phyloP scores from a whole-genome alignment of 2,888 invertebrate genomes.

The Oligia latruncula region DNA sequence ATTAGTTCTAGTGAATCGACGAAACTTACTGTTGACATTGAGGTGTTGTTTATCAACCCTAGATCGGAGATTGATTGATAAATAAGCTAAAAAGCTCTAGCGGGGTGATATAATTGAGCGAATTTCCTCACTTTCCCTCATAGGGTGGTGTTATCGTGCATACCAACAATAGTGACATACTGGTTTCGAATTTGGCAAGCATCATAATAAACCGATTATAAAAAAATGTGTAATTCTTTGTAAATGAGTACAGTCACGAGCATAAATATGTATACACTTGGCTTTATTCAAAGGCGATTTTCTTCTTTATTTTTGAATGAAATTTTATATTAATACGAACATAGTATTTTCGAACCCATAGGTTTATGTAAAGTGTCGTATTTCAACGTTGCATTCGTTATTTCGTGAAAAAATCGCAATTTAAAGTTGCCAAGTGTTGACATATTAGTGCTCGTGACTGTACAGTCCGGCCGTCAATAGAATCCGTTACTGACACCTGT shows the following conservation, averaged over 20 bases:
- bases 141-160: constrained; percentile 79
- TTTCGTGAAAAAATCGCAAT: too few species aligned
- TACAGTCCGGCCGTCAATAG: neutral
- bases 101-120: constrained; percentile 87
- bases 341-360: too few species aligned
- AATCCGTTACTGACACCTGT: neutral
- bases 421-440: too few species aligned
- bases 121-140: constrained; percentile 84
- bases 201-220: too few species aligned
- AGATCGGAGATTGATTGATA: constrained; percentile 88
- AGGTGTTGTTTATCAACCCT: constrained; percentile 81
- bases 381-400: too few species aligned
- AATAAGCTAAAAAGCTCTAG: constrained; percentile 86
- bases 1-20: constrained; percentile 80
- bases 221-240: neutral
- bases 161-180: constrained; percentile 76
- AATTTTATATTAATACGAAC: too few species aligned
- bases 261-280: too few species aligned
- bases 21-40: constrained; percentile 75
- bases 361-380: too few species aligned
- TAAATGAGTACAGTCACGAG: too few species aligned
- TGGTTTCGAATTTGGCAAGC: constrained; percentile 36
- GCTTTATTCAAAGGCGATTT: too few species aligned
- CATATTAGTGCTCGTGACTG: too few species aligned
- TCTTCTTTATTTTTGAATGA: too few species aligned